Evolutionary conservation across 2,113 vertebrate genomes (phyloP), one percentile per base, ranked within the genome.

Genomic region (Brachyhypopomus occidentalis): DNA sequence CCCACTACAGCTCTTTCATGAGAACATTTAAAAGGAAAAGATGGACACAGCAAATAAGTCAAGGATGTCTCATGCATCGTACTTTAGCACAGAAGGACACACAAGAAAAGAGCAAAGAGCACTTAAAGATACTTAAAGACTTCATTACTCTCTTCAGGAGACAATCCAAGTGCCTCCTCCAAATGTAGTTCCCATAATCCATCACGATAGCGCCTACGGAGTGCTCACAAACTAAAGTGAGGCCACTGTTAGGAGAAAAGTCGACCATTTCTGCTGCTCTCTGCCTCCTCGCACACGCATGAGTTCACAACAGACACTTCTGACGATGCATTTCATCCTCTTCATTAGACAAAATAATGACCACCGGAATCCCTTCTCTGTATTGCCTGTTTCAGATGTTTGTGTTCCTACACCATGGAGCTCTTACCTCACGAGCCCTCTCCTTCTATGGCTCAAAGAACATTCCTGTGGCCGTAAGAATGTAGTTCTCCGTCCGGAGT

Each of bases 21-120:
- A n/a, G 2, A 22, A 70, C 36, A 16, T 63, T 23, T 22, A 63
- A 25, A 25, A 67, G 14, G n/a, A 77, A 56, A 45, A 52, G 12
- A 63, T 11, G 27, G 7, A 19, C 17, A 74, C 27, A 41, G 71
- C 34, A 45, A 74, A 73, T 74, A 38, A 38, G 22, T 48, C 45
- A 81, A 45, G n/a, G 59, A 20, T 34, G 58, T 72, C 55, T 34
- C 41, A 34, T 63, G 58, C 45, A 52, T 63, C 36, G 60, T 75
- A 45, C 6, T 75, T 75, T 60, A 75, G 30, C 30, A 75, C 56
- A 38, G n/a, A 59, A 3, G 5, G 55, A 8, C 72, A 2, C 48
- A 56, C 25, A 27, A 20, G 17, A 20, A 14, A 38, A 60, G 22
- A 22, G 58, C 12, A 52, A 60, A 20, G 19, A 60, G 58, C 19